A percentile compares a stretch with the other conserved stretches of the same genome.
phyloP scores from a whole-genome alignment of 2,888 invertebrate genomes.

The Steinernema scapterisci region DNA sequence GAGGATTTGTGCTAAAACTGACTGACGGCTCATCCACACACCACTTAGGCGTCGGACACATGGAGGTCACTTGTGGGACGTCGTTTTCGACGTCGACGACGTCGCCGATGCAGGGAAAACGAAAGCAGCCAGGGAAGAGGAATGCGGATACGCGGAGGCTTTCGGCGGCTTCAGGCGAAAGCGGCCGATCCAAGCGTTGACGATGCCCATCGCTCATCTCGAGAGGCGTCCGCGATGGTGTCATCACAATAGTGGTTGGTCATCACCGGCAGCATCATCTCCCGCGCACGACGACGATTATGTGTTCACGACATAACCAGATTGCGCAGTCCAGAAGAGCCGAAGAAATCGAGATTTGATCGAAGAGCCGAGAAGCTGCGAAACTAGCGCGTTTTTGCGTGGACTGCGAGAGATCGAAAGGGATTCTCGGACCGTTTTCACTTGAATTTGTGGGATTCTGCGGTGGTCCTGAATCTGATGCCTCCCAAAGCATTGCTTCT shows the following conservation, averaged over 20 bases:
- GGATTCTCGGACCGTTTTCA: too few relatives aligned
- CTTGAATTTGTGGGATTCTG: too few relatives aligned
- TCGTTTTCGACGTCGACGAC: not conserved
- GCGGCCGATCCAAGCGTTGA: not conserved
- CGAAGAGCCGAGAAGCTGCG: not conserved
- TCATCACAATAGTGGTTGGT: constrained; percentile 26
- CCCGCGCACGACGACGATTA: not conserved
- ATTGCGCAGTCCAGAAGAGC: not conserved
- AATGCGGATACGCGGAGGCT: constrained; percentile 18
- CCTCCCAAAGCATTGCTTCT: too few relatives aligned
- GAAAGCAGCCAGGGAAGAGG: not conserved
- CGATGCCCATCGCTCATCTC: not conserved
- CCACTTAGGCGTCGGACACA: not conserved
- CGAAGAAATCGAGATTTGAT: not conserved
- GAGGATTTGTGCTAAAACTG: not conserved
- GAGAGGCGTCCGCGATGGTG: constrained; percentile 19
- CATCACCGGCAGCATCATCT: constrained; percentile 7
- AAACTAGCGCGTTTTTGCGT: too few relatives aligned
- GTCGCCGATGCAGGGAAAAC: not conserved
- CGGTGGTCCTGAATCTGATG: too few relatives aligned
- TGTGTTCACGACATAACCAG: not conserved
- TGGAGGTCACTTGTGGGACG: too few relatives aligned
- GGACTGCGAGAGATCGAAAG: too few relatives aligned
- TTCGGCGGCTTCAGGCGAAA: not conserved
- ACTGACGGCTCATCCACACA: not conserved